Conservation (phyloP, 2,113 vertebrate genomes). For the Pterocles orientalis region DNA sequence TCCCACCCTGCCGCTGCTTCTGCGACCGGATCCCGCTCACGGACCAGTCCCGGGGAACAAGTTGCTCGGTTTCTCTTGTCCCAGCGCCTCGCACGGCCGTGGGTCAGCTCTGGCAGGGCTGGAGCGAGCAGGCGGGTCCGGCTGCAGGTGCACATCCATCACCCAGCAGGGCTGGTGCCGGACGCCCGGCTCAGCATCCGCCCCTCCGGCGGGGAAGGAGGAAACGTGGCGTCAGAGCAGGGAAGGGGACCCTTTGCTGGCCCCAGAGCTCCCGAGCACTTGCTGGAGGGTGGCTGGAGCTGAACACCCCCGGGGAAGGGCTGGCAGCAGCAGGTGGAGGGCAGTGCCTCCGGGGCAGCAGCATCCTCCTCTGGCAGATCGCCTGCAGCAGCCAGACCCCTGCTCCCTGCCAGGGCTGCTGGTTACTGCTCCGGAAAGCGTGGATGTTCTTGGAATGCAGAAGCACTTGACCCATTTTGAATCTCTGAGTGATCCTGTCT, state of each 20-base stretch:
- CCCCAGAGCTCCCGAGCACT: not conserved
- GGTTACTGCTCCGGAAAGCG: not conserved
- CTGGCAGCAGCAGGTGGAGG: not conserved
- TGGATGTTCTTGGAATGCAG: not conserved
- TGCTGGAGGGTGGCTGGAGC: not conserved
- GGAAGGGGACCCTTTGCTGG: not conserved
- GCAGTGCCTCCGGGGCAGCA: not conserved
- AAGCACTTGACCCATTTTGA: not conserved
- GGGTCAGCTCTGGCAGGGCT: not conserved
- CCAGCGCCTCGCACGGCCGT: accelerated
- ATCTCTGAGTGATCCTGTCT: not conserved
- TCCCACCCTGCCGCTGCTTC: not conserved
- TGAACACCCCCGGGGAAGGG: not conserved
- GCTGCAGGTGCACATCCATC: not conserved
- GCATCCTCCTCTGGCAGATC: not conserved
- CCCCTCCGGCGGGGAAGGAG: accelerated
- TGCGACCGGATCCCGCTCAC: not conserved
- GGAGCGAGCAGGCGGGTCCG: not conserved
- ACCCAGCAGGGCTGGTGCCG: not conserved
- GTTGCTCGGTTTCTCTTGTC: accelerated
- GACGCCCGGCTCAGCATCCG: not conserved
- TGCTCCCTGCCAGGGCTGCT: not conserved
- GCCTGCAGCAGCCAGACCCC: not conserved
- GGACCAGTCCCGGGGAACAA: accelerated
- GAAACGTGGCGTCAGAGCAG: not conserved